These are phyloP conservation scores for Steromphala cineraria DNA, from an alignment of 2,888 invertebrate species.

Conservation along the genomic window DNA sequence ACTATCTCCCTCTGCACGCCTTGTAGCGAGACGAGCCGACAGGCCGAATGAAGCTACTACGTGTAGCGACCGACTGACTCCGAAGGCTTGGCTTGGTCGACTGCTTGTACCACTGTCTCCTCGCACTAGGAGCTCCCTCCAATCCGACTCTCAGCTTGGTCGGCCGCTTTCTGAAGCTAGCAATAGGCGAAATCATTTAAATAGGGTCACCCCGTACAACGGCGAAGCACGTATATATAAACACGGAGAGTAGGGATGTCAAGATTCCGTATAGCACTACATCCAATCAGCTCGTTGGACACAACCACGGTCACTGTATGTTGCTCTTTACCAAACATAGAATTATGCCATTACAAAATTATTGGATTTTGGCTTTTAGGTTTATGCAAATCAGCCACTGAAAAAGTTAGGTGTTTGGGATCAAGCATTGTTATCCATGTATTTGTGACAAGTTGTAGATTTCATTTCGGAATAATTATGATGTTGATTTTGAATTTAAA, in stretches of 20 bases:
- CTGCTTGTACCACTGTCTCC: constrained; percentile 6
- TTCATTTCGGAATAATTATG: too few relatives aligned
- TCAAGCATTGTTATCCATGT: too few relatives aligned
- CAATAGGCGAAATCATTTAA: constrained; percentile 23
- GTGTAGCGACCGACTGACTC: not conserved
- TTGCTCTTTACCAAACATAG: constrained; percentile 11
- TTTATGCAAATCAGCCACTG: not conserved
- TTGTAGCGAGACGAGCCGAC: too few relatives aligned
- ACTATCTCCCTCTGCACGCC: not conserved
- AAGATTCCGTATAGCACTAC: not conserved
- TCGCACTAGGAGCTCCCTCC: not conserved
- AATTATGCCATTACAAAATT: constrained; percentile 11
- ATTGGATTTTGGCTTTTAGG: not conserved
- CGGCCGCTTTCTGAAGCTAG: not conserved
- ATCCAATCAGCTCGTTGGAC: not conserved
- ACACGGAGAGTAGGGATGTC: not conserved
- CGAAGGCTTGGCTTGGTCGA: not conserved
- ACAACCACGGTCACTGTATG: not conserved
- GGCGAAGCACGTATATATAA: constrained; percentile 8
- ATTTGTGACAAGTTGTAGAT: too few relatives aligned
- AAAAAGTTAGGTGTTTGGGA: not conserved
- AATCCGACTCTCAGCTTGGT: not conserved
- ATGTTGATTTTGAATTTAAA: too few relatives aligned
- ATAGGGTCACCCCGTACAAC: constrained; percentile 24
- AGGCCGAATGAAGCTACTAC: not conserved